Conservation (phyloP, 2,113 vertebrate species). For the Gopherus flavomarginatus region DNA sequence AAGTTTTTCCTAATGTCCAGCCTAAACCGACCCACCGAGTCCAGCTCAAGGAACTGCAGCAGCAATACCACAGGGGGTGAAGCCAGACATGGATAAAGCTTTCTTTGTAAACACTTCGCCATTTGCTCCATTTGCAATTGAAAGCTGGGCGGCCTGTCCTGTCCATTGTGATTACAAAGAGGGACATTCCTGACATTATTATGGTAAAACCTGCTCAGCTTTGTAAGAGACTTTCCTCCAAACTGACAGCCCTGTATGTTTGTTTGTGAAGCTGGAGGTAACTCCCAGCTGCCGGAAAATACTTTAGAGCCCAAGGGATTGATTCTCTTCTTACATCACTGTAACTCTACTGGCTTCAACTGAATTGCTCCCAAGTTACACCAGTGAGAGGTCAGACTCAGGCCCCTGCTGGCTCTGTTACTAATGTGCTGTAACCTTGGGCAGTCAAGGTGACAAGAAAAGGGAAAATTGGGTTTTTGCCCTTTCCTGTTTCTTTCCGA, state of each 20-base stretch:
- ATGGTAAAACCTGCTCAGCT: background rate
- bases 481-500: background rate
- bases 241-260: rapidly evolving
- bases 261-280: background rate
- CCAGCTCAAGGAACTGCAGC: background rate
- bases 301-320: background rate
- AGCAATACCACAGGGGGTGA: background rate
- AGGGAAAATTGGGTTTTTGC: background rate
- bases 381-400: background rate
- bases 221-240: background rate
- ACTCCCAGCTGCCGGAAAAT: background rate
- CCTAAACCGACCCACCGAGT: background rate
- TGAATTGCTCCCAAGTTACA: rapidly evolving
- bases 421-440: rapidly evolving
- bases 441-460: background rate
- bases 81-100: background rate
- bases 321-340: rapidly evolving
- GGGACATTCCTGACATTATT: background rate
- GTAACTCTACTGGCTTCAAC: background rate
- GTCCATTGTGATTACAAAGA: background rate
- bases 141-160: conserved; percentile 4
- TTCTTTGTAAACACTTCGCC: background rate
- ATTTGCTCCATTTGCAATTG: conserved; percentile 51
- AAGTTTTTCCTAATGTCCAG: no score
- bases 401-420: background rate